A percentile compares a stretch with the other conserved stretches of the same genome.
These are phyloP conservation scores for Lutraria lutraria DNA, from an alignment of 2,888 invertebrate genomes.

Conservation along the genomic window DNA sequence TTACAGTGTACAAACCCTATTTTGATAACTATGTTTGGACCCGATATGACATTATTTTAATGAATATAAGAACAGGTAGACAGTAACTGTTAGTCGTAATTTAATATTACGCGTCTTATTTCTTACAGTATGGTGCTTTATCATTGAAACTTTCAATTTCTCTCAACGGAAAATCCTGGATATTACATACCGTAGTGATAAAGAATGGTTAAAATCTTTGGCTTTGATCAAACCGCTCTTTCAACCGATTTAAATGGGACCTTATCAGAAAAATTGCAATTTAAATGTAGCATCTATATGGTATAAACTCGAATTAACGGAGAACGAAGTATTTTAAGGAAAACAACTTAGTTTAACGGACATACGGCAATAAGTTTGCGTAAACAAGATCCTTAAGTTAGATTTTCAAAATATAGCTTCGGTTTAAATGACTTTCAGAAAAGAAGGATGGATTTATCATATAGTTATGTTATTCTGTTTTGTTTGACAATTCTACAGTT, in stretches of 20 bases:
- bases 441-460: not conserved
- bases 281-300: not conserved
- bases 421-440: not conserved
- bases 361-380: too few species aligned
- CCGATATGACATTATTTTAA: not conserved
- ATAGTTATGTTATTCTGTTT: not conserved
- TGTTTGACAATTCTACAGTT: not conserved
- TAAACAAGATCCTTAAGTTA: too few species aligned
- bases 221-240: not conserved
- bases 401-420: too few species aligned
- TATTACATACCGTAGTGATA: not conserved
- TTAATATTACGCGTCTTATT: not conserved
- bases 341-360: not conserved
- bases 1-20: not conserved
- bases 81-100: not conserved
- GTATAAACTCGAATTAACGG: not conserved
- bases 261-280: constrained; percentile 7
- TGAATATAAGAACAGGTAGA: not conserved
- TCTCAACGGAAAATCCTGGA: not conserved
- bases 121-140: not conserved
- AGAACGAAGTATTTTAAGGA: not conserved
- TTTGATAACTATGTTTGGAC: not conserved
- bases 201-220: not conserved
- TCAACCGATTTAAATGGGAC: not conserved
- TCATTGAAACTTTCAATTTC: not conserved